Evolutionary conservation across 1,140 invertebrate species (phyloP).

Genomic region (Vollenhovia emeryi): DNA sequence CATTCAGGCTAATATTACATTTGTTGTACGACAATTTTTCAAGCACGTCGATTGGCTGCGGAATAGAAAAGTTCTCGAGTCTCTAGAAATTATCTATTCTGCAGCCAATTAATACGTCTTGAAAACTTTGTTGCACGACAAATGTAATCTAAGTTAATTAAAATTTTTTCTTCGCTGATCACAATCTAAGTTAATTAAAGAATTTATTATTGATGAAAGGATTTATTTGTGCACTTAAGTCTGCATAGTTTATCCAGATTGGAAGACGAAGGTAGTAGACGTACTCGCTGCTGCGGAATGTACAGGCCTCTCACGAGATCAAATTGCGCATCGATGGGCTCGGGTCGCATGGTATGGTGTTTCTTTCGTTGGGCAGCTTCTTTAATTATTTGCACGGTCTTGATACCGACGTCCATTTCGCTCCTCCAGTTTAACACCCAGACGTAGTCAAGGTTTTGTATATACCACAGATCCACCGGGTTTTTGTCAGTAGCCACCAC

Average conservation of each 20-base stretch:
- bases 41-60: no score
- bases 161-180: no score
- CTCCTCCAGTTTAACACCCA: constrained; percentile 92
- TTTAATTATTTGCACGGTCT: constrained; percentile 92
- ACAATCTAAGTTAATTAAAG: background rate
- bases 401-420: constrained; percentile 87
- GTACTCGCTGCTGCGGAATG: constrained; percentile 88
- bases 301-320: constrained; percentile 91
- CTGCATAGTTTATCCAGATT: background rate
- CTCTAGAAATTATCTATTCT: no score
- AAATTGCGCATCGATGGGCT: constrained; percentile 93
- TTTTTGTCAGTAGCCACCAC: constrained; percentile 91
- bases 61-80: no score
- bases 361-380: constrained; percentile 91
- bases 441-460: constrained; percentile 91
- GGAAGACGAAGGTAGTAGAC: background rate
- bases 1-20: no score
- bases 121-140: no score
- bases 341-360: constrained; percentile 92
- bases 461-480: constrained; percentile 91
- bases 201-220: background rate
- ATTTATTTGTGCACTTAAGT: background rate
- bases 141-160: no score
- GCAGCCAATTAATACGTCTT: no score
- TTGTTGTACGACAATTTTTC: no score